These are phyloP conservation scores for Saxidomus purpurata DNA, from an alignment of 1,140 invertebrate genomes.

Conservation along the genomic window DNA sequence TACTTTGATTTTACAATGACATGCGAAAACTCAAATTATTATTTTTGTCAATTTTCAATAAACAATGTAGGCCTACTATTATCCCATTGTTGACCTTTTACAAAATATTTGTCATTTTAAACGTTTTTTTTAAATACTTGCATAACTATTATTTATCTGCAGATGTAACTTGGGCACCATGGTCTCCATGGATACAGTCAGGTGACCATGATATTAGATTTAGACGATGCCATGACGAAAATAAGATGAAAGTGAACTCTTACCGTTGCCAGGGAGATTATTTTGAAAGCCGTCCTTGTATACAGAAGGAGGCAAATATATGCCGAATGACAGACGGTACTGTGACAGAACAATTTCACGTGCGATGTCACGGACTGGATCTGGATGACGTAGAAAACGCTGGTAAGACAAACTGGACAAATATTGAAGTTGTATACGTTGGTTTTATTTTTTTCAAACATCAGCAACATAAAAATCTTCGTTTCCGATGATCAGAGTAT, in stretches of 20 bases:
- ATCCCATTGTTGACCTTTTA: too few relatives aligned
- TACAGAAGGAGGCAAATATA: not conserved
- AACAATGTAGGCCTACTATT: too few relatives aligned
- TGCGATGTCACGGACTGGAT: constrained; percentile 27
- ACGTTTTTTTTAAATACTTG: too few relatives aligned
- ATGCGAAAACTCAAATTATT: too few relatives aligned
- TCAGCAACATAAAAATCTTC: too few relatives aligned
- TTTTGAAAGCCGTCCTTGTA: constrained; percentile 31
- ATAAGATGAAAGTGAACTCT: not conserved
- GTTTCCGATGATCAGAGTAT: too few relatives aligned
- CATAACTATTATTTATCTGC: too few relatives aligned
- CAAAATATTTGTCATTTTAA: too few relatives aligned
- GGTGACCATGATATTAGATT: constrained; percentile 57
- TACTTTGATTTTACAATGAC: too few relatives aligned
- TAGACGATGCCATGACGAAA: constrained; percentile 40
- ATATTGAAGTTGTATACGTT: too few relatives aligned
- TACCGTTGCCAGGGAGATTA: constrained; percentile 29
- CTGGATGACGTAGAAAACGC: constrained; percentile 29
- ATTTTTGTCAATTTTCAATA: too few relatives aligned
- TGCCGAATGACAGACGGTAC: constrained; percentile 11
- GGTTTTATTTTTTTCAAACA: too few relatives aligned
- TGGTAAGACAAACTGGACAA: constrained; percentile 16
- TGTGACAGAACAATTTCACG: constrained; percentile 26
- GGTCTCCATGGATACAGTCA: constrained; percentile 67
- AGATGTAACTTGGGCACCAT: constrained; percentile 48